These are phyloP conservation scores for Pelodiscus sinensis DNA, from an alignment of 2,113 vertebrate genomes.

Conservation along the genomic window DNA sequence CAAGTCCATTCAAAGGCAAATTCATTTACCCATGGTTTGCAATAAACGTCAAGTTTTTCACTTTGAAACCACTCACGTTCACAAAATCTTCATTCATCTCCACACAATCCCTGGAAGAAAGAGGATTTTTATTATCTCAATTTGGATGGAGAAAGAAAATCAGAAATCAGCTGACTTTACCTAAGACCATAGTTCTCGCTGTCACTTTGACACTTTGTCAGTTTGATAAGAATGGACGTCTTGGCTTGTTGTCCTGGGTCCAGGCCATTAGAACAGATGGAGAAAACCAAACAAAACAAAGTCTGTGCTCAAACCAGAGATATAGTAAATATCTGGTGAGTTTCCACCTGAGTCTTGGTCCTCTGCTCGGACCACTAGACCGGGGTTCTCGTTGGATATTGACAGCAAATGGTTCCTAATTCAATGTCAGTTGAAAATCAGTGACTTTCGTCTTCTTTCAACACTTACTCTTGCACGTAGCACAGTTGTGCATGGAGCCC, in stretches of 20 bases:
- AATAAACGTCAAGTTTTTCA: constrained; percentile 37
- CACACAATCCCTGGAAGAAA: constrained; percentile 3
- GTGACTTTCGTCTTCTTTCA: not conserved
- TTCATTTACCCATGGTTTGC: not conserved
- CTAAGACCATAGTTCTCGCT: not conserved
- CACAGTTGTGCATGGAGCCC: not conserved
- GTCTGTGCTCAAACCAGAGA: not conserved
- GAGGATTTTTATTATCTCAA: not conserved
- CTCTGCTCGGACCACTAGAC: not conserved
- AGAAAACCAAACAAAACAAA: not conserved
- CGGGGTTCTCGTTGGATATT: not conserved
- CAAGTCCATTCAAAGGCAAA: constrained; percentile 7
- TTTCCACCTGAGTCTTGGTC: not conserved
- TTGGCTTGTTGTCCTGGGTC: accelerated
- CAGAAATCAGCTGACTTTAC: not conserved
- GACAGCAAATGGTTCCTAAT: not conserved
- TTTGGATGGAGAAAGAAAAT: not conserved
- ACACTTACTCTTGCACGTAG: not conserved
- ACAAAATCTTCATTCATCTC: constrained; percentile 18
- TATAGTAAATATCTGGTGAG: not conserved
- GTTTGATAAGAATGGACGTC: not conserved
- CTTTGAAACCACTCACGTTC: constrained; percentile 14
- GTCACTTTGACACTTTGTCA: not conserved
- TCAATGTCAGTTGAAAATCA: not conserved
- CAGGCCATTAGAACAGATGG: not conserved